phyloP scores from a whole-genome alignment of 2,113 vertebrate genomes.

The Cyanoramphus novaezelandiae region DNA sequence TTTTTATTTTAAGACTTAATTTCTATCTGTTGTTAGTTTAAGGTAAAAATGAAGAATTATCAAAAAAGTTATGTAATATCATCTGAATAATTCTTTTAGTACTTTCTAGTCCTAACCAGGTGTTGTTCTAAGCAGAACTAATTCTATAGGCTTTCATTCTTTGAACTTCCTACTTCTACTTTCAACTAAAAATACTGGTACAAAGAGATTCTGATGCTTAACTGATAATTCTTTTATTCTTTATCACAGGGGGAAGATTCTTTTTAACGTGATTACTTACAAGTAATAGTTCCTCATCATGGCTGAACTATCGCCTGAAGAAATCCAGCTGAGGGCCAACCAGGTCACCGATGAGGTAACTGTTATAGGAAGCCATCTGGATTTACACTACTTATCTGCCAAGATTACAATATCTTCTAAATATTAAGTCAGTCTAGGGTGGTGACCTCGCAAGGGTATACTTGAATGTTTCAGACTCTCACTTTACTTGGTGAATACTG shows the following conservation, averaged over 20 bases:
- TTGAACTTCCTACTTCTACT: not conserved
- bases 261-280: not conserved
- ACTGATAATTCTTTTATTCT: not conserved
- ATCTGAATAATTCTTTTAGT: not conserved
- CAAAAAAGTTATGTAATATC: not conserved
- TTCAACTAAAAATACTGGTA: not conserved
- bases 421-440: not conserved
- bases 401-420: not conserved
- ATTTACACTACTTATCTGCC: not conserved
- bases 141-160: not conserved
- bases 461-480: not conserved
- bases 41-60: not conserved
- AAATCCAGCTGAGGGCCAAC: constrained; percentile 86
- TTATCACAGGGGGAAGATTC: constrained; percentile 8
- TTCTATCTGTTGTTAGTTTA: not conserved
- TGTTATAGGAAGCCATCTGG: not conserved
- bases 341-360: constrained; percentile 96
- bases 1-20: not conserved
- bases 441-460: not conserved
- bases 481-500: not conserved
- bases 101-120: not conserved
- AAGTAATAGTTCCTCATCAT: constrained; percentile 77
- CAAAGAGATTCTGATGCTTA: not conserved
- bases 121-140: not conserved
- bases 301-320: constrained; percentile 87